These are phyloP conservation scores for Apodemus speciosus DNA, from an alignment of 2,113 vertebrate species.

Conservation along the genomic window DNA sequence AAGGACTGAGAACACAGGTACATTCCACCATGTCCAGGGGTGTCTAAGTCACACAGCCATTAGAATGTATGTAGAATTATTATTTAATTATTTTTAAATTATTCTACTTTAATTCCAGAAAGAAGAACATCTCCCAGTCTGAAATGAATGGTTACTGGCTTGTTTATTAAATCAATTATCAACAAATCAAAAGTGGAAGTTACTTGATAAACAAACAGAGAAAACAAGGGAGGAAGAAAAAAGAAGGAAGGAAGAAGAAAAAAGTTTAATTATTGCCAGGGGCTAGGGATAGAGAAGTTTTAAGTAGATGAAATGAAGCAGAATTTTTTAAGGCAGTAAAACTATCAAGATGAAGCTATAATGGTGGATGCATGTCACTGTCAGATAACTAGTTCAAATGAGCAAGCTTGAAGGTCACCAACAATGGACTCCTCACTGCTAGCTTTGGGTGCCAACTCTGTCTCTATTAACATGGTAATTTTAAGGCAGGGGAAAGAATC, in stretches of 20 bases:
- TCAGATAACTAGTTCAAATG: background rate
- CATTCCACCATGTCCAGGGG: background rate
- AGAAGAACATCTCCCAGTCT: background rate
- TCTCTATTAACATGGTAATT: background rate
- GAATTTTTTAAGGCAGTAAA: background rate
- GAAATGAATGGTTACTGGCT: background rate
- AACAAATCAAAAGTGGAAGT: background rate
- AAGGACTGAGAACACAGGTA: background rate
- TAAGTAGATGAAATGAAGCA: background rate
- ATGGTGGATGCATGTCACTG: background rate
- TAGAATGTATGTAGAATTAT: background rate
- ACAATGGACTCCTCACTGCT: background rate
- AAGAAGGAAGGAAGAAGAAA: background rate
- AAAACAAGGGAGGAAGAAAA: no score
- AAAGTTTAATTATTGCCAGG: background rate
- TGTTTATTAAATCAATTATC: slow-evolving; percentile 9
- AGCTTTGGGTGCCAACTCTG: background rate
- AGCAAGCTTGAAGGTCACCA: background rate
- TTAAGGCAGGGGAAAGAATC: background rate
- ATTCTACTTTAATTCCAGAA: background rate
- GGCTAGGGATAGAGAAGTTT: background rate
- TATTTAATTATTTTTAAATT: background rate
- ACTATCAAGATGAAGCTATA: background rate
- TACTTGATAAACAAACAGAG: background rate
- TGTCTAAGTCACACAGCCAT: background rate